Conservation (phyloP, 2,113 vertebrate genomes). For the Todiramphus saurophagus region DNA sequence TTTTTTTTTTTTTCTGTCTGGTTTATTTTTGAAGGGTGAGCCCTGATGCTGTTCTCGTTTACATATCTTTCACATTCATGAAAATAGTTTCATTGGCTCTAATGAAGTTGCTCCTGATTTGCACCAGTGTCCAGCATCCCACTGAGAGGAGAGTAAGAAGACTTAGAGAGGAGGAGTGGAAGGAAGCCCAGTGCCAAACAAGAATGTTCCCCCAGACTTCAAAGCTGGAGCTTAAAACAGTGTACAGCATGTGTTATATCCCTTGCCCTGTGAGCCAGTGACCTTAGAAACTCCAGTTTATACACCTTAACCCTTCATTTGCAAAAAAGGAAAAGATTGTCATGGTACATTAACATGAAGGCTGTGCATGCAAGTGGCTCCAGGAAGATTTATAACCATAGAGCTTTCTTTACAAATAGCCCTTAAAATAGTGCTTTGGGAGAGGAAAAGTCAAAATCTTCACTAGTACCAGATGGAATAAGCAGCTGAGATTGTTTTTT, state of each 20-base stretch:
- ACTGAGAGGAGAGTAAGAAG: not conserved
- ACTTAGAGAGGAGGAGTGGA: not conserved
- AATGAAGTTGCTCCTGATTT: not conserved
- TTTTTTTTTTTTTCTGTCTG: not conserved
- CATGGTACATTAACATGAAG: conserved; percentile 20
- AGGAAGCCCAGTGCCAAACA: not conserved
- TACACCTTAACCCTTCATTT: conserved; percentile 16
- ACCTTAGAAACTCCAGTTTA: conserved; percentile 13
- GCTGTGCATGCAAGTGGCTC: not conserved
- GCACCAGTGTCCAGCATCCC: not conserved
- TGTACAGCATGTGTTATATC: not conserved
- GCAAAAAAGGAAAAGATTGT: conserved; percentile 23
- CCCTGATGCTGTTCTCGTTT: not conserved
- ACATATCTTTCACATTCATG: fast-evolving
- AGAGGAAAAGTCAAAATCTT: not conserved
- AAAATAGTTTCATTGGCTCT: not conserved
- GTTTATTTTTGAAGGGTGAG: not conserved
- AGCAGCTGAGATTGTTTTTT: not conserved
- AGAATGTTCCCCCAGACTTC: not conserved
- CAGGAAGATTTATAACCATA: not conserved
- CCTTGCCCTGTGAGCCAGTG: not conserved
- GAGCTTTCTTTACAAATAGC: conserved; percentile 23
- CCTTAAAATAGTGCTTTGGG: not conserved
- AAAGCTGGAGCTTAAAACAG: not conserved
- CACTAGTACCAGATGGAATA: not conserved